Conservation (phyloP, 37 sponge, comb jelly and placozoan genomes). For the Ianthella basta region DNA sequence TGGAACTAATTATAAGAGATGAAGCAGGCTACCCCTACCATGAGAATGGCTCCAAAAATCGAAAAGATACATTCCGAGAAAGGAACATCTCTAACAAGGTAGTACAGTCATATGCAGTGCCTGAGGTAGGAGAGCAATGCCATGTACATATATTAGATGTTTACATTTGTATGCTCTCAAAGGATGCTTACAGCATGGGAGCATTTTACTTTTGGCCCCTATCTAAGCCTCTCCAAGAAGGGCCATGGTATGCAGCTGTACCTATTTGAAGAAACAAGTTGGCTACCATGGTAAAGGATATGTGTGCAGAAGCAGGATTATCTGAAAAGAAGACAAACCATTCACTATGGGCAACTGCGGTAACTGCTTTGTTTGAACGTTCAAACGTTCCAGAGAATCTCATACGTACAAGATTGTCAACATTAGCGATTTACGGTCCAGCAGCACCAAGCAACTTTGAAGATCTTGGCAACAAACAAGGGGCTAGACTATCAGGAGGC, state of each 20-base stretch:
- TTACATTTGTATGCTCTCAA: neutral
- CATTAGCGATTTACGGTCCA: neutral
- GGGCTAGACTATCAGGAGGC: too few relatives aligned
- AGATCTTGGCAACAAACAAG: neutral
- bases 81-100: neutral
- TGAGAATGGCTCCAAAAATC: conserved; percentile 23
- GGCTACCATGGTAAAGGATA: neutral
- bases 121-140: too few relatives aligned
- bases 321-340: neutral
- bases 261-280: neutral
- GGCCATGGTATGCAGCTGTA: neutral
- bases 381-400: neutral
- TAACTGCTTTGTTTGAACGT: neutral
- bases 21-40: neutral
- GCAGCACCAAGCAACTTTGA: neutral
- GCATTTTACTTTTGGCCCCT: neutral
- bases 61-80: neutral
- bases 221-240: too few relatives aligned
- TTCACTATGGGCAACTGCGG: too few relatives aligned
- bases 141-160: neutral
- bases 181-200: neutral
- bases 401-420: neutral
- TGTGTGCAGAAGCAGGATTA: neutral
- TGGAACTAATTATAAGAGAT: neutral
- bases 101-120: neutral